phyloP scores from a whole-genome alignment of 2,888 invertebrate species.

The Clistopyga incitator region DNA sequence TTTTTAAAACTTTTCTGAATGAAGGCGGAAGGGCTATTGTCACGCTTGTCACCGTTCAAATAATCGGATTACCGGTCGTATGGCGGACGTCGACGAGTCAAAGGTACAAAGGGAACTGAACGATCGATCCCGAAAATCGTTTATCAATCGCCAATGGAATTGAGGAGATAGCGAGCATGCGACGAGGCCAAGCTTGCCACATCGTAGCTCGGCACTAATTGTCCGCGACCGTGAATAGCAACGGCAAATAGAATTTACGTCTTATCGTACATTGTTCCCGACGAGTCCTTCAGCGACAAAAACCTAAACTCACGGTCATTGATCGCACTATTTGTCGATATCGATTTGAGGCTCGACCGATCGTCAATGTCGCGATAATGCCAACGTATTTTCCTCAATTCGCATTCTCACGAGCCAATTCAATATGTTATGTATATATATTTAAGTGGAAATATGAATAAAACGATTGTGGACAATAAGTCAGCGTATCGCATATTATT shows the following conservation, averaged over 20 bases:
- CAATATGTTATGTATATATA: background rate
- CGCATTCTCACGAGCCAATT: background rate
- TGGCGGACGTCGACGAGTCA: background rate
- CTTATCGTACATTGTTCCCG: constrained; percentile 24
- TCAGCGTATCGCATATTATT: background rate
- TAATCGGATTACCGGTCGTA: background rate
- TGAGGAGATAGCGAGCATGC: background rate
- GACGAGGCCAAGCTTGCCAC: background rate
- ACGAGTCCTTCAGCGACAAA: constrained; percentile 2
- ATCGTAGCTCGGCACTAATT: background rate
- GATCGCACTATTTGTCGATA: constrained; percentile 9
- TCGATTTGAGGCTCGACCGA: background rate
- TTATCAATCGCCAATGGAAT: background rate
- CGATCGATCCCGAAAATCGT: constrained; percentile 1
- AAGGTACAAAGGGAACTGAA: constrained; percentile 9
- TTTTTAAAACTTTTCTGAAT: background rate
- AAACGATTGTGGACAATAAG: background rate
- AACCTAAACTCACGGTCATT: background rate
- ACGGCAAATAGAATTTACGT: background rate
- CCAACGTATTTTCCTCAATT: background rate
- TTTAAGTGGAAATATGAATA: constrained; percentile 2
- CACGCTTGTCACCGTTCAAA: constrained; percentile 1
- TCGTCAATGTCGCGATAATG: background rate
- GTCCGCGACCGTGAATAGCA: background rate
- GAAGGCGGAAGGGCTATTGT: background rate